Percentiles rank a stretch among this genome's conserved stretches.
phyloP scores from a whole-genome alignment of 2,113 vertebrate genomes.

The Eulemur rufifrons region DNA sequence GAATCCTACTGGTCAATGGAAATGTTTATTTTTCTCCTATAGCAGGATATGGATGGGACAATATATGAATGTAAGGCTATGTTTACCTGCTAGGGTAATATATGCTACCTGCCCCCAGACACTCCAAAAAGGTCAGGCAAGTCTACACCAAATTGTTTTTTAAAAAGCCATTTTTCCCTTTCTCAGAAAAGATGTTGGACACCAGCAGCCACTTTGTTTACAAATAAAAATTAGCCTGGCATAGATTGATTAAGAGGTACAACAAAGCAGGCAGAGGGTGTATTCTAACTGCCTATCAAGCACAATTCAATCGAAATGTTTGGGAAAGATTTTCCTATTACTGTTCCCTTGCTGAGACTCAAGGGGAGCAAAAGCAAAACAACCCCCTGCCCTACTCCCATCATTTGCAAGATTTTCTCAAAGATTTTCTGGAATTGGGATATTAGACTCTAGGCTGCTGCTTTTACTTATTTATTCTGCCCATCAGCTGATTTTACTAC shows the following conservation, averaged over 20 bases:
- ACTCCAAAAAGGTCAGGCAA: not conserved
- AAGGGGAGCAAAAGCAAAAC: not conserved
- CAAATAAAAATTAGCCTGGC: not conserved
- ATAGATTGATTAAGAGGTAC: not conserved
- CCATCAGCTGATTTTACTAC: not conserved
- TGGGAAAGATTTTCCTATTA: not conserved
- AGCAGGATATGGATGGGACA: not conserved
- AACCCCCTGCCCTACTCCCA: not conserved
- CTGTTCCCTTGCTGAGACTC: not conserved
- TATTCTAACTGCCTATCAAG: not conserved
- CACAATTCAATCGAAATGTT: not conserved
- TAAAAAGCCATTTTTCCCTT: not conserved
- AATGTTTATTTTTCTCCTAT: not conserved
- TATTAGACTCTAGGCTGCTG: not conserved
- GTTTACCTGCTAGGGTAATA: not conserved
- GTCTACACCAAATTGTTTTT: not conserved
- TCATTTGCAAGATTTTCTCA: not conserved
- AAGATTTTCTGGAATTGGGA: not conserved
- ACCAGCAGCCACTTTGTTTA: not conserved
- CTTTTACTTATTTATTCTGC: not conserved
- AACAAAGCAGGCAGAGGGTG: not conserved
- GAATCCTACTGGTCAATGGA: not conserved
- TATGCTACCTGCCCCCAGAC: not conserved
- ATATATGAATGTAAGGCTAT: not conserved
- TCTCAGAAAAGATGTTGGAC: not conserved